These are phyloP conservation scores for Drosophila mercatorum DNA, from an alignment of 2,888 invertebrate species.

Conservation along the genomic window DNA sequence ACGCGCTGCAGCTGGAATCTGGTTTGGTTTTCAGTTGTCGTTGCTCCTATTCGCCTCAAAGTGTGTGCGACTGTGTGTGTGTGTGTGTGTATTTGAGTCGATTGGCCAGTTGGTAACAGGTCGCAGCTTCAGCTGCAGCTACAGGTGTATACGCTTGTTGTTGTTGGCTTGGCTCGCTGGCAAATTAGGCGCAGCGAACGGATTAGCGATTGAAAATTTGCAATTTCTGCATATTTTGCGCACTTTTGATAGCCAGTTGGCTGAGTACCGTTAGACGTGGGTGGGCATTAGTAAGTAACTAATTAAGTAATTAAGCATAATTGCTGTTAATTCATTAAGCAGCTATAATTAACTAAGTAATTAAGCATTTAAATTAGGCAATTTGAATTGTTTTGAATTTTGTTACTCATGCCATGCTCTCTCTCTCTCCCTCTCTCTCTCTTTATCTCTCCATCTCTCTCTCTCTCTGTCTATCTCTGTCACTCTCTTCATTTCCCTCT, in stretches of 20 bases:
- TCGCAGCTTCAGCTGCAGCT: conserved; percentile 44
- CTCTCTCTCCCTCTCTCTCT: conserved; percentile 14
- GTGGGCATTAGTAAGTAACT: neutral
- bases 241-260: conserved; percentile 49
- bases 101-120: conserved; percentile 66
- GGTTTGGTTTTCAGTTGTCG: conserved; percentile 60
- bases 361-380: conserved; percentile 9
- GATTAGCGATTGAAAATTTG: conserved; percentile 55
- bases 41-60: conserved; percentile 46
- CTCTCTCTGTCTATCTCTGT: conserved; percentile 12
- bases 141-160: conserved; percentile 34
- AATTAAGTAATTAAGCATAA: conserved; percentile 12
- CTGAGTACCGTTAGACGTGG: conserved; percentile 21
- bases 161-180: conserved; percentile 29
- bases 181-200: conserved; percentile 60
- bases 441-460: neutral
- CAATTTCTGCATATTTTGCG: conserved; percentile 53
- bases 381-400: conserved; percentile 1
- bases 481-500: conserved; percentile 8
- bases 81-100: conserved; percentile 40
- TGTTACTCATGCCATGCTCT: conserved; percentile 44
- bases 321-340: neutral
- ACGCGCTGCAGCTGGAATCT: conserved; percentile 65
- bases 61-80: conserved; percentile 9
- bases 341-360: conserved; percentile 14